Evolutionary conservation across 2,888 invertebrate genomes (phyloP), one percentile per base, ranked within the genome.

Genomic region (Frankliniella fusca): DNA sequence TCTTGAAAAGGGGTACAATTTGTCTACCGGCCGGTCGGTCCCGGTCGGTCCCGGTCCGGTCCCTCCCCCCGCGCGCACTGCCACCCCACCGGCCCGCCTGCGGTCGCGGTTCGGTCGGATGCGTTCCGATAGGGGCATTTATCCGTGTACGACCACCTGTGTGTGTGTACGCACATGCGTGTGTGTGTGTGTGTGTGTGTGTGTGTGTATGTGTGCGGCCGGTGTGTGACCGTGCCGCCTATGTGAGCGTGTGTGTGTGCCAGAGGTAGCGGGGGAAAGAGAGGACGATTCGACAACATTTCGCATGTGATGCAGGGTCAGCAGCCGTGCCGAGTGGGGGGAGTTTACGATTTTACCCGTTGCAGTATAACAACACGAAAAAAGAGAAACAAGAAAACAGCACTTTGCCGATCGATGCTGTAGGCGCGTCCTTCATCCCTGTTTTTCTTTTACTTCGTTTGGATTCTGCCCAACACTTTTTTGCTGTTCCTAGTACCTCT

Each of bases 1-100:
- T n/a, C 20, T n/a, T 61, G 61, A 15, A 61, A 61, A 61, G 61
- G 61, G 61, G 61, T 61, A 61, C 61, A 61, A 61, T 61, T 61
- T 61, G 61, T 61, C 61, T 61, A 61, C 61, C n/a, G 38, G 38
- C 38, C 38, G 61, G 0, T 18, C 12, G n/a, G 61, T n/a, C 18
- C 61, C 54, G n/a, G n/a, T n/a, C n/a, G n/a, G n/a, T n/a, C 20
- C 54, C 15, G 54, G 61, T 15, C 61, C 12, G n/a, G 61, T n/a
- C 18, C 61, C 54, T 18, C 61, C 3, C 61, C 15, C 61, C 61
- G 18, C 15, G 18, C 7, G 38, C 38, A 5, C 38, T 38, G 38
- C 38, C 38, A 5, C 61, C 61, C 5, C 61, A 15, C 54, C 5
- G 8, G 15, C 54, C 61, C 61, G 61, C 20, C n/a, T 61, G 61